A percentile compares a stretch with the other conserved stretches of the same genome.
Evolutionary conservation across 2,888 invertebrate species (phyloP).

Genomic region (Coelopa pilipes): DNA sequence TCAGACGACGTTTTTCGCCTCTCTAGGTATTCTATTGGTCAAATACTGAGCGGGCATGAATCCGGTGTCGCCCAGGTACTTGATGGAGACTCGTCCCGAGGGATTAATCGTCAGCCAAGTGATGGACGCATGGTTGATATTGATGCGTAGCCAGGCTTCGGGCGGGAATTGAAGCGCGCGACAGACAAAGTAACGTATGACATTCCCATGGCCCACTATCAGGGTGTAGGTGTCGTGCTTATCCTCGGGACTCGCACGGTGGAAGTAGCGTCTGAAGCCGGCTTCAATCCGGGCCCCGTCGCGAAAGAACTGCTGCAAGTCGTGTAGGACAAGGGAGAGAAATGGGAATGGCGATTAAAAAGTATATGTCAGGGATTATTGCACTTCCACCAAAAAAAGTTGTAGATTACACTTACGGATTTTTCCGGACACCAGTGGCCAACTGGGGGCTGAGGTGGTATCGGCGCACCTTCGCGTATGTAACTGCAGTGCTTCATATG

Average conservation of each 20-base stretch:
- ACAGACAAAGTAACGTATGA: constrained; percentile 95
- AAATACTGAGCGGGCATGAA: constrained; percentile 84
- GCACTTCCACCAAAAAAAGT: neutral
- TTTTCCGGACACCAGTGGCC: constrained; percentile 88
- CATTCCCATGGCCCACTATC: constrained; percentile 97
- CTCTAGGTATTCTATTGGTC: constrained; percentile 70
- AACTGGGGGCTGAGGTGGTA: constrained; percentile 92
- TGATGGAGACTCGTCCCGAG: constrained; percentile 85
- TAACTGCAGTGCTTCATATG: constrained; percentile 76
- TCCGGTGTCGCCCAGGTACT: constrained; percentile 87
- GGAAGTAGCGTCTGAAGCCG: constrained; percentile 92
- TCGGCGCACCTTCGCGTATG: constrained; percentile 93
- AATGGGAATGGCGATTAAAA: constrained; percentile 28
- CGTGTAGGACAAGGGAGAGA: constrained; percentile 33
- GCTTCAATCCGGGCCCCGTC: constrained; percentile 96
- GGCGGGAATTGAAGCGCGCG: constrained; percentile 96
- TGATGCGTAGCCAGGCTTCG: constrained; percentile 95
- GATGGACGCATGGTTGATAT: constrained; percentile 91
- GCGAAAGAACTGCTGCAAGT: constrained; percentile 84
- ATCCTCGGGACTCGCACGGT: constrained; percentile 86
- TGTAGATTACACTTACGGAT: constrained; percentile 70
- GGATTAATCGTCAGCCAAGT: constrained; percentile 91
- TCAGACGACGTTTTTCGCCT: constrained; percentile 57
- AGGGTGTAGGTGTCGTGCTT: constrained; percentile 86
- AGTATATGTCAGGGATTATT: neutral